Percentiles rank a stretch among this genome's conserved stretches.
Evolutionary conservation across 2,888 invertebrate species (phyloP).

Genomic region (Agriopis leucophaearia): DNA sequence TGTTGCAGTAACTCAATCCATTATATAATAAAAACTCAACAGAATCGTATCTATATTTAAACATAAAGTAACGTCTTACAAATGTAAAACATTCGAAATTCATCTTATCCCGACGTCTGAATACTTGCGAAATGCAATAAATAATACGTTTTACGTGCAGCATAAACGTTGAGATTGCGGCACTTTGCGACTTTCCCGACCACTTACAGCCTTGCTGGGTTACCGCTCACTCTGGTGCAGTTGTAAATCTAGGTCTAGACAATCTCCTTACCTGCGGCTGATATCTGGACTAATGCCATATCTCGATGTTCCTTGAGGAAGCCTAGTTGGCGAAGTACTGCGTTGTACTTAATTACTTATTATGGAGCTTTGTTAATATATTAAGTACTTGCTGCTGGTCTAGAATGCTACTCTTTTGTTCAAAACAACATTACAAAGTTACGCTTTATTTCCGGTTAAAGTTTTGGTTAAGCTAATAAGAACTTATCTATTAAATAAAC

Average conservation of each 20-base stretch:
- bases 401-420: too few species aligned
- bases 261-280: conserved; percentile 34
- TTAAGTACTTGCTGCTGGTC: neutral
- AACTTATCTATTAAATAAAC: too few species aligned
- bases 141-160: conserved; percentile 45
- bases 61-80: neutral
- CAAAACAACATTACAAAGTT: too few species aligned
- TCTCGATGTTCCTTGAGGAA: conserved; percentile 16
- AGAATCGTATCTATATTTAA: conserved; percentile 9
- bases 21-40: conserved; percentile 1
- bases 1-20: neutral
- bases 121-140: conserved; percentile 48
- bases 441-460: too few species aligned
- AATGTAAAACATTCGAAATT: conserved; percentile 40
- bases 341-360: conserved; percentile 13
- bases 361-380: neutral
- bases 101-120: conserved; percentile 37
- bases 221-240: neutral
- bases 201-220: conserved; percentile 9
- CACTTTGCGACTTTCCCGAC: conserved; percentile 30
- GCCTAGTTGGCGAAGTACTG: conserved; percentile 11
- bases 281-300: conserved; percentile 30
- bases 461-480: too few species aligned
- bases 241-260: conserved; percentile 25
- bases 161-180: conserved; percentile 48